Conservation (phyloP, 2,797 vertebrate genomes). For the Pterois miles region DNA sequence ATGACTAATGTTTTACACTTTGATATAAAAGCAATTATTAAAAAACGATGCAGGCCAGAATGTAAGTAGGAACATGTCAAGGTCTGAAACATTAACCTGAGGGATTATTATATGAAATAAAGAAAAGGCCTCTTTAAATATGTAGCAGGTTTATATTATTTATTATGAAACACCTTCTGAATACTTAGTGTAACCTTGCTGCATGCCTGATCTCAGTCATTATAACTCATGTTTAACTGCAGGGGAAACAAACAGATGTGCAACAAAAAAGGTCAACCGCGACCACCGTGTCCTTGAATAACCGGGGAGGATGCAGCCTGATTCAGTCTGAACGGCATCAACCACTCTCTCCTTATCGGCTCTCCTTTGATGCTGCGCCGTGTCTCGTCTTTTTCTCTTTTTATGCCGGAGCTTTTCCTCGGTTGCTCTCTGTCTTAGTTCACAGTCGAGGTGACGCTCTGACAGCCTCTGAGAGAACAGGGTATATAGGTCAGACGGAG, state of each 20-base stretch:
- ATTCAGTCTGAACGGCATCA: background rate
- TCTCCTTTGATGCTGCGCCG: background rate
- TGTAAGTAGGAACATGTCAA: background rate
- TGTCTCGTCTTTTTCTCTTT: background rate
- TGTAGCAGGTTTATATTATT: background rate
- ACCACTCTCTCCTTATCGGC: conserved; percentile 5
- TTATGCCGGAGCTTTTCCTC: conserved; percentile 4
- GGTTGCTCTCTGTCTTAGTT: conserved; percentile 29
- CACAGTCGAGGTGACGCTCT: conserved; percentile 42
- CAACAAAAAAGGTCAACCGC: background rate
- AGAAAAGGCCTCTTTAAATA: background rate
- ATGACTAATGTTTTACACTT: background rate
- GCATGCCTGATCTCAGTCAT: background rate
- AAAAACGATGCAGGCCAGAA: too few relatives aligned
- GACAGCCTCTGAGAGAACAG: conserved; percentile 48
- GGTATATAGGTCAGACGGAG: conserved; percentile 68
- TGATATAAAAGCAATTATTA: too few relatives aligned
- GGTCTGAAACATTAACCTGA: background rate
- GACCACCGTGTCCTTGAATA: conserved; percentile 14
- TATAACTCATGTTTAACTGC: background rate
- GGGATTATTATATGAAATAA: background rate
- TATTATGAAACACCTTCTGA: background rate
- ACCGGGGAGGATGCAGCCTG: background rate
- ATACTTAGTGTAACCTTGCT: background rate
- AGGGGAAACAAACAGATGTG: background rate